phyloP scores from a whole-genome alignment of 2,888 invertebrate species.

The Ligdia adustata region DNA sequence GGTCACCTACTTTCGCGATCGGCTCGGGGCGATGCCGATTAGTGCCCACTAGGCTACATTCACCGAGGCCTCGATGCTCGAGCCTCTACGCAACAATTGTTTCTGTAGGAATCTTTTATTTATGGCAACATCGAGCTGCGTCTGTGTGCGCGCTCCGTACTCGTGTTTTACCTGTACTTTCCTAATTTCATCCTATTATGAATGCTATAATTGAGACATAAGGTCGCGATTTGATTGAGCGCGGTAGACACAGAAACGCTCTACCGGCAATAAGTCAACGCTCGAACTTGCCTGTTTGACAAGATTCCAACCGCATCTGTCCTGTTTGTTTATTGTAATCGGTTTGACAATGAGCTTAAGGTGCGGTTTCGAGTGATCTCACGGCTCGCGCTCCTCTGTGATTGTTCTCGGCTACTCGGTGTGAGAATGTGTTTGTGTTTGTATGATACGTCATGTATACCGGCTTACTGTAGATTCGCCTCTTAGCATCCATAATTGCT shows the following conservation, averaged over 20 bases:
- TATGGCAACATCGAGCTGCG: conserved; percentile 72
- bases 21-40: conserved; percentile 79
- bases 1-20: conserved; percentile 84
- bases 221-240: conserved; percentile 45
- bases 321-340: conserved; percentile 85
- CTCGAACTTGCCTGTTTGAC: conserved; percentile 84
- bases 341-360: conserved; percentile 84
- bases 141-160: conserved; percentile 73
- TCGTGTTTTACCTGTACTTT: conserved; percentile 79
- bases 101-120: conserved; percentile 84
- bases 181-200: conserved; percentile 36
- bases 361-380: conserved; percentile 84
- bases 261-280: conserved; percentile 84
- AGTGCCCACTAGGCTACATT: conserved; percentile 77
- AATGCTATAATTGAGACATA: conserved; percentile 41
- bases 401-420: conserved; percentile 75
- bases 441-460: conserved; percentile 82
- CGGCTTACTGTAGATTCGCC: conserved; percentile 80
- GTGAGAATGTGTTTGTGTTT: conserved; percentile 75
- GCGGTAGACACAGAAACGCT: conserved; percentile 69
- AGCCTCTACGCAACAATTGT: conserved; percentile 83
- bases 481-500: conserved; percentile 81
- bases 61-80: conserved; percentile 69
- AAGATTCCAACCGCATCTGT: conserved; percentile 84
- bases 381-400: conserved; percentile 67